phyloP scores from a whole-genome alignment of 2,888 invertebrate species.

The Toxonevra muliebris region DNA sequence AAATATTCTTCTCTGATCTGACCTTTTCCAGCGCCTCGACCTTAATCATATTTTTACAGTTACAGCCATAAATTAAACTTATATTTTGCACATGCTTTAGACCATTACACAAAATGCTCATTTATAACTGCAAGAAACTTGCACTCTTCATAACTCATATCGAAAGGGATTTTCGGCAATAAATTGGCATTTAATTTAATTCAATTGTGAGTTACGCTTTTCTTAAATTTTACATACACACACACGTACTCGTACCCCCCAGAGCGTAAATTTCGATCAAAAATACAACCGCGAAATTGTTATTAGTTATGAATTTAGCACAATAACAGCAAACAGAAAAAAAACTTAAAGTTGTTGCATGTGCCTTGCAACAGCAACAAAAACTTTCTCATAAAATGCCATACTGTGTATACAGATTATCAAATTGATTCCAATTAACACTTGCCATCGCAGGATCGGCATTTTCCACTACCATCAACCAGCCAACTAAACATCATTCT shows the following conservation, averaged over 20 bases:
- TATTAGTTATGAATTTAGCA: conserved; percentile 27
- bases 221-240: conserved; percentile 27
- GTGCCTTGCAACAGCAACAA: conserved; percentile 14
- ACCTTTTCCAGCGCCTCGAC: no score
- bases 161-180: conserved; percentile 47
- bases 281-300: conserved; percentile 59
- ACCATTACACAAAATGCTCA: no score
- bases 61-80: not conserved
- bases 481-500: not conserved
- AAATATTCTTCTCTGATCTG: no score
- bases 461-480: not conserved
- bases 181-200: conserved; percentile 64
- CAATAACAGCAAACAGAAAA: conserved; percentile 21
- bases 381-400: conserved; percentile 39
- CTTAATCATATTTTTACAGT: not conserved
- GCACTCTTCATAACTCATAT: conserved; percentile 3
- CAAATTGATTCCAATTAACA: conserved; percentile 66
- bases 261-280: conserved; percentile 61
- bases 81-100: no score
- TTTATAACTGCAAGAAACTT: not conserved
- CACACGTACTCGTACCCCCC: conserved; percentile 46
- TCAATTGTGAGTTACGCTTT: conserved; percentile 57
- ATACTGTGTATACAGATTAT: conserved; percentile 54
- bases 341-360: no score
- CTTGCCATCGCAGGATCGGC: conserved; percentile 61